Percentiles rank a stretch among this genome's conserved stretches.
These are phyloP conservation scores for Cricetomys ansorgei DNA, from an alignment of 2,113 vertebrate species.

Conservation along the genomic window DNA sequence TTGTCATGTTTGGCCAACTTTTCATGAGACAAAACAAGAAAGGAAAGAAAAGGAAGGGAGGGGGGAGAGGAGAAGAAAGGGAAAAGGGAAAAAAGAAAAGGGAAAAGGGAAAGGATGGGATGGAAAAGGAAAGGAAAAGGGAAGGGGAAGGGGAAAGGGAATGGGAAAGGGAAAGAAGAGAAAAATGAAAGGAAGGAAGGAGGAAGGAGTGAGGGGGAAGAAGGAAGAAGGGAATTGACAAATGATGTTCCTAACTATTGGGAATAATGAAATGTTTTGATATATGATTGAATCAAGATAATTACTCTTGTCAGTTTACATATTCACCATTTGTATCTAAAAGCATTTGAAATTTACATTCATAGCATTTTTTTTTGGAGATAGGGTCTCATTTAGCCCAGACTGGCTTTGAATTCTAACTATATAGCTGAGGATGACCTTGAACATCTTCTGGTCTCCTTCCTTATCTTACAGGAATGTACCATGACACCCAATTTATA, in stretches of 20 bases:
- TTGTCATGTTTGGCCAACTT: neutral
- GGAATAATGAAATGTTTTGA: neutral
- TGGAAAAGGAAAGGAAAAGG: too few species aligned
- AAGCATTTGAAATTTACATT: neutral
- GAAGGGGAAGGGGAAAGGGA: too few species aligned
- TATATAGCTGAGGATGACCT: neutral
- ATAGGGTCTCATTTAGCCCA: neutral
- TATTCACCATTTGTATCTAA: neutral
- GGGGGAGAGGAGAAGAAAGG: too few species aligned
- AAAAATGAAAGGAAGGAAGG: too few species aligned
- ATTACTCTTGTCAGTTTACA: neutral
- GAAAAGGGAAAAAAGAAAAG: too few species aligned
- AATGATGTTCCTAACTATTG: neutral
- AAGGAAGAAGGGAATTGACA: neutral
- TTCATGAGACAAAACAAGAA: neutral
- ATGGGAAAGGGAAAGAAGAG: too few species aligned
- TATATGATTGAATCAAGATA: neutral
- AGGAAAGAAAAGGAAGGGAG: neutral
- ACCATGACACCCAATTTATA: neutral
- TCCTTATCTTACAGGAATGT: neutral
- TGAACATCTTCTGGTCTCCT: neutral
- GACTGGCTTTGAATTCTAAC: neutral
- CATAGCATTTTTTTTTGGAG: neutral
- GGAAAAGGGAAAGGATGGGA: too few species aligned
- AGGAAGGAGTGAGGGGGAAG: too few species aligned